These are phyloP conservation scores for Sula dactylatra DNA, from an alignment of 2,113 vertebrate genomes.

Conservation along the genomic window DNA sequence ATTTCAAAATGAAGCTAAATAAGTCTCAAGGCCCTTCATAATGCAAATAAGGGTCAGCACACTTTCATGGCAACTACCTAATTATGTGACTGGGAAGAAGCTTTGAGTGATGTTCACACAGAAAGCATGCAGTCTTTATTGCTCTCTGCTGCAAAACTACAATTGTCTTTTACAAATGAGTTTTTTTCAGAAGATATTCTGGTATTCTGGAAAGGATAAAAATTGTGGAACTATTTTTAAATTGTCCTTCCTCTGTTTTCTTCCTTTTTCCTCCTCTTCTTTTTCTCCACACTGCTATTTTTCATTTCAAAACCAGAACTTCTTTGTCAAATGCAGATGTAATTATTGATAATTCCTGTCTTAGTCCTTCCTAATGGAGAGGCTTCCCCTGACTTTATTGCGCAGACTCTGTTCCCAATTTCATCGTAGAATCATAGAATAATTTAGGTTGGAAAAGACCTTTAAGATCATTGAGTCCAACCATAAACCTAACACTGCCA, in stretches of 20 bases:
- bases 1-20: background rate
- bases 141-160: background rate
- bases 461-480: too few relatives aligned
- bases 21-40: background rate
- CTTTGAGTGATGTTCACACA: background rate
- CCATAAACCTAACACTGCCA: too few relatives aligned
- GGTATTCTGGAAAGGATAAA: background rate
- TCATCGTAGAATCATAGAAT: background rate
- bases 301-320: background rate
- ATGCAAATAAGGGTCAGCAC: background rate
- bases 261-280: background rate
- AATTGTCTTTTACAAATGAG: background rate
- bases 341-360: background rate
- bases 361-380: background rate
- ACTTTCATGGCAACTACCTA: background rate
- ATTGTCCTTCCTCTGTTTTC: background rate
- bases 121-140: background rate
- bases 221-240: background rate
- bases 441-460: too few relatives aligned
- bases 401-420: background rate
- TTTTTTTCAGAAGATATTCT: background rate
- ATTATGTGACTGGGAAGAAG: background rate
- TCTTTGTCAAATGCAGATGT: background rate
- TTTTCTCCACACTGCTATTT: background rate
- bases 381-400: background rate